Evolutionary conservation across 64 coral and sea anemone genomes (phyloP).

Genomic region (Montipora efflorescens): DNA sequence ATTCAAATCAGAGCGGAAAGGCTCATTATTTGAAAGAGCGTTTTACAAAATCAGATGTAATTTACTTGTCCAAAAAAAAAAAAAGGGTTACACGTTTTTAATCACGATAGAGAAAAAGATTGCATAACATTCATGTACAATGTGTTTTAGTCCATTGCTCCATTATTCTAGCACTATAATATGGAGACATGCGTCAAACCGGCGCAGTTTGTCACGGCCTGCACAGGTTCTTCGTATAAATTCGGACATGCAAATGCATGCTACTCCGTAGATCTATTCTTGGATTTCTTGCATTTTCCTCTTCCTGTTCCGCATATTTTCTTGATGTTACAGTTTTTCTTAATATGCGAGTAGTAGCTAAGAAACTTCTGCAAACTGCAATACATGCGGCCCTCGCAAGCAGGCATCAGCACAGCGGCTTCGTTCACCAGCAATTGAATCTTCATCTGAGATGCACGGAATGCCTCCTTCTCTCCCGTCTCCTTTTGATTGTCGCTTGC

Average conservation of each 20-base stretch:
- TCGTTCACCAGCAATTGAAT: constrained; percentile 64
- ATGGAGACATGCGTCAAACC: too few relatives aligned
- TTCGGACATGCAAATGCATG: background rate
- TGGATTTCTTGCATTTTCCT: background rate
- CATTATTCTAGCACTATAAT: too few relatives aligned
- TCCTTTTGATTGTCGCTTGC: background rate
- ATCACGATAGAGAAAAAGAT: too few relatives aligned
- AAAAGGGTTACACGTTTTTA: too few relatives aligned
- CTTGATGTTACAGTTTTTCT: constrained; percentile 49
- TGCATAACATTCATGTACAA: too few relatives aligned
- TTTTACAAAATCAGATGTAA: too few relatives aligned
- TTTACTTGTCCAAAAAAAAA: too few relatives aligned
- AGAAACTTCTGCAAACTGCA: constrained; percentile 40
- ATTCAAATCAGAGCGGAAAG: too few relatives aligned
- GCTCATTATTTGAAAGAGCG: too few relatives aligned
- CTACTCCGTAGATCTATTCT: background rate
- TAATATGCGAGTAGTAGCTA: constrained; percentile 57
- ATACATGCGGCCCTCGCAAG: constrained; percentile 31
- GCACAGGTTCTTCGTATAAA: too few relatives aligned
- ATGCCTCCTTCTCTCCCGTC: background rate
- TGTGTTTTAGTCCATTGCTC: too few relatives aligned
- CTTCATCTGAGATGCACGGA: constrained; percentile 13
- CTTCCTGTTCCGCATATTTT: background rate
- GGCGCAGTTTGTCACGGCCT: too few relatives aligned
- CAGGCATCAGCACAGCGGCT: constrained; percentile 42